Base-by-base conservation (phyloP, 2,113 vertebrate species). In the Sebastes schlegelii region DNA sequence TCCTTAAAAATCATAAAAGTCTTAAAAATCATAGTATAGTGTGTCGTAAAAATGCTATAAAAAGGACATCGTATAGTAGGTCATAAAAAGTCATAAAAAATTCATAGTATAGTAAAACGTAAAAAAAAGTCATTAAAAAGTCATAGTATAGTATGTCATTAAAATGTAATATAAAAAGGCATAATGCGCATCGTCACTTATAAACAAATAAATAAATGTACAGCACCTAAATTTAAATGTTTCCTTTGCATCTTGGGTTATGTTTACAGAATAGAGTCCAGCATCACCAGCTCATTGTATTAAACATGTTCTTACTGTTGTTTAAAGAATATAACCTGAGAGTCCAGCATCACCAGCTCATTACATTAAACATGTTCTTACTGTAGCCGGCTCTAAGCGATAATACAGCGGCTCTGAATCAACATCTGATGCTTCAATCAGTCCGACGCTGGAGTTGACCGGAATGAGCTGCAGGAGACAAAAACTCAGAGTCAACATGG, bases 361-460 rank as follows among this genome's bases (percentile, higher is more conserved):
- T 42, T 0, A 2, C 21, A 54, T 5, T 51, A 8, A n/a, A 14
- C n/a, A 0, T 26, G 48, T 19, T 75, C 94, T 86, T 86, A 96
- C 95, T 40, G 85, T 88, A 8, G 90, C 79, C 1, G 94, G 87
- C 77, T 95, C 94, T 23, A 96, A 57, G 6, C 92, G 88, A 52
- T 96, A 96, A 70, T 80, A 96, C 16, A 96, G 89, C 1, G 89
- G 73, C 63, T 93, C 91, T 0, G 90, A 91, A 67, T 96, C 96
- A 1, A 92, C 73, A 75, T 96, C 96, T 1, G 85, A 90, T 0
- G 96, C 95, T 83, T 91, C 88, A 8, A 95, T 93, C 23, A 89
- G 77, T 26, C 77, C 94, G 1, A 95, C 82, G 9, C 85, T 95
- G 73, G 88, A 87, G 79, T 93, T 95, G 52, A 96, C 63, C 0